phyloP scores from a whole-genome alignment of 2,888 invertebrate species.

The Acanthosepion esculentum region DNA sequence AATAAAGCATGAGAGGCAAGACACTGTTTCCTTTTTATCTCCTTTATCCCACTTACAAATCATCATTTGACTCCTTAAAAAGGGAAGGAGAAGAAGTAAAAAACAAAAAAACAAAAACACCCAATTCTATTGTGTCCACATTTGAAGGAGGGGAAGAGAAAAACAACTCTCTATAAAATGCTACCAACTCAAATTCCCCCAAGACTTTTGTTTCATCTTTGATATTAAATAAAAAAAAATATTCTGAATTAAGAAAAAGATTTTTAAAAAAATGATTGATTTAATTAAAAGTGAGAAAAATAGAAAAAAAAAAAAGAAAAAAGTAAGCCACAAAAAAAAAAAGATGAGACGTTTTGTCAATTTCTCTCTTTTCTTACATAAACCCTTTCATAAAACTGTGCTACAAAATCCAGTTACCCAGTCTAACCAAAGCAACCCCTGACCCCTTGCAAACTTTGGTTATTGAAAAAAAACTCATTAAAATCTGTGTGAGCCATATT shows the following conservation, averaged over 20 bases:
- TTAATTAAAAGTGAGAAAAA: background rate
- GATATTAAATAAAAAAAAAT: background rate
- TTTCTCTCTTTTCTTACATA: background rate
- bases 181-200: background rate
- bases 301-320: background rate
- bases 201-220: background rate
- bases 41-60: background rate
- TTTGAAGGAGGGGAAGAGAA: background rate
- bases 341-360: background rate
- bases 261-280: background rate
- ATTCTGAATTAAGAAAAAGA: background rate
- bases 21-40: background rate
- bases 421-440: background rate
- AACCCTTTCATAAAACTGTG: background rate
- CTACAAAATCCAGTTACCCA: background rate
- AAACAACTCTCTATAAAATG: background rate
- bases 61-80: background rate
- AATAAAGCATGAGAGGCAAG: background rate
- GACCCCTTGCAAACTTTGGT: background rate
- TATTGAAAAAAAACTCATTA: background rate
- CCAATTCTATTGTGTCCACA: background rate
- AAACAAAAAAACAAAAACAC: no score
- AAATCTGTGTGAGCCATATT: background rate
- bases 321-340: background rate
- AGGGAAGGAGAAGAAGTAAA: rapidly evolving